These are phyloP conservation scores for Dryobotodes eremita DNA, from an alignment of 2,888 invertebrate genomes.

Conservation along the genomic window DNA sequence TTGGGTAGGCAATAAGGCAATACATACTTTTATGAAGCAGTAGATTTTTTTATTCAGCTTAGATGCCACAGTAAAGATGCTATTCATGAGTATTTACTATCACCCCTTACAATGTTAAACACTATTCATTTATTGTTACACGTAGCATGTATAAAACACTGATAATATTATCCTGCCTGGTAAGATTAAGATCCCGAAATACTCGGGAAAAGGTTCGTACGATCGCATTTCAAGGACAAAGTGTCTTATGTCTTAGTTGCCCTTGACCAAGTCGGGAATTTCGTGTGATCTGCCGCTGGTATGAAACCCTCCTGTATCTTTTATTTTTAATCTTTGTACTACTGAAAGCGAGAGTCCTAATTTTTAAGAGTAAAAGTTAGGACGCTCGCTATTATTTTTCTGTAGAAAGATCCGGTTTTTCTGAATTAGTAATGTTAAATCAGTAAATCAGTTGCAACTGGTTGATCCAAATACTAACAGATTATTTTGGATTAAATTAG, in stretches of 20 bases:
- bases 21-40: too few species aligned
- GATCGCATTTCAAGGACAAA: slow-evolving; percentile 14
- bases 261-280: slow-evolving; percentile 5
- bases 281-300: neutral
- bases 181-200: neutral
- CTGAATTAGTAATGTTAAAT: neutral
- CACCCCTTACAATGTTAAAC: neutral
- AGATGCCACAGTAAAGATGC: neutral
- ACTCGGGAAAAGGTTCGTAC: neutral
- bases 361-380: too few species aligned
- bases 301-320: neutral
- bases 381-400: too few species aligned
- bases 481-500: neutral
- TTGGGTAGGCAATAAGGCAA: too few species aligned
- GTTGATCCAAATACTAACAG: neutral
- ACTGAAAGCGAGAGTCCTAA: neutral
- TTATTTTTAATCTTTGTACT: neutral
- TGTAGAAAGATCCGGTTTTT: too few species aligned
- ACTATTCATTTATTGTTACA: neutral
- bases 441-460: neutral
- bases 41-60: too few species aligned
- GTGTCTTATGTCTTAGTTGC: neutral
- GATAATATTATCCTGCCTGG: neutral
- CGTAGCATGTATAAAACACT: neutral
- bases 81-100: neutral